Conservation (phyloP, 1,140 invertebrate species). For the Centruroides vittatus region DNA sequence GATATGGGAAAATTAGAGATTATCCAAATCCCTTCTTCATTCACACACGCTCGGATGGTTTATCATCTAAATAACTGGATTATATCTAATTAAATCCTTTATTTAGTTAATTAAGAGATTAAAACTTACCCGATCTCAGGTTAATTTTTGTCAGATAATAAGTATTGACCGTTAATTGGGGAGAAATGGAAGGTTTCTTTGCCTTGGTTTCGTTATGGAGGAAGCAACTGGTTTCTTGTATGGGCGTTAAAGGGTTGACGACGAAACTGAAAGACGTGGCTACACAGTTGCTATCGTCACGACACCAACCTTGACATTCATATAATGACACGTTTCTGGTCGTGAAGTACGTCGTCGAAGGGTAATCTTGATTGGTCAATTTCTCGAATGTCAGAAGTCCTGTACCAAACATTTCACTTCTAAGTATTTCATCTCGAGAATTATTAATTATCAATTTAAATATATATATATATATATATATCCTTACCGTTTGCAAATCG, state of each 20-base stretch:
- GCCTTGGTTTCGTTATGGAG: constrained; percentile 83
- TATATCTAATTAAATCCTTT: too few species aligned
- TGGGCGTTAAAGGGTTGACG: constrained; percentile 73
- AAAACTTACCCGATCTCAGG: constrained; percentile 53
- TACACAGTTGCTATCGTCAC: constrained; percentile 77
- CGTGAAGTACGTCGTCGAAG: constrained; percentile 79
- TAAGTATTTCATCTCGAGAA: too few species aligned
- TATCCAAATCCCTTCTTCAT: too few species aligned
- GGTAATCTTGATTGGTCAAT: constrained; percentile 76
- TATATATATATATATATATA: too few species aligned
- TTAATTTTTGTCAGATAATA: constrained; percentile 92
- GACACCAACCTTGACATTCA: constrained; percentile 88
- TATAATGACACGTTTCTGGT: constrained; percentile 80
- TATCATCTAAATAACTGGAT: too few species aligned
- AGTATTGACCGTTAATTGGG: constrained; percentile 66
- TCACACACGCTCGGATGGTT: too few species aligned
- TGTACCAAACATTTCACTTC: constrained; percentile 11
- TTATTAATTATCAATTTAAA: too few species aligned
- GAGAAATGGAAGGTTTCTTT: constrained; percentile 63
- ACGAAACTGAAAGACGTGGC: constrained; percentile 84
- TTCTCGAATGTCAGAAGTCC: constrained; percentile 75
- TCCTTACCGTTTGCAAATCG: too few species aligned
- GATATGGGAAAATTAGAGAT: too few species aligned
- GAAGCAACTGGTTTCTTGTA: constrained; percentile 81
- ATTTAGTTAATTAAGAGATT: neutral